phyloP scores from a whole-genome alignment of 2,888 invertebrate species.

The Gari tellinella region DNA sequence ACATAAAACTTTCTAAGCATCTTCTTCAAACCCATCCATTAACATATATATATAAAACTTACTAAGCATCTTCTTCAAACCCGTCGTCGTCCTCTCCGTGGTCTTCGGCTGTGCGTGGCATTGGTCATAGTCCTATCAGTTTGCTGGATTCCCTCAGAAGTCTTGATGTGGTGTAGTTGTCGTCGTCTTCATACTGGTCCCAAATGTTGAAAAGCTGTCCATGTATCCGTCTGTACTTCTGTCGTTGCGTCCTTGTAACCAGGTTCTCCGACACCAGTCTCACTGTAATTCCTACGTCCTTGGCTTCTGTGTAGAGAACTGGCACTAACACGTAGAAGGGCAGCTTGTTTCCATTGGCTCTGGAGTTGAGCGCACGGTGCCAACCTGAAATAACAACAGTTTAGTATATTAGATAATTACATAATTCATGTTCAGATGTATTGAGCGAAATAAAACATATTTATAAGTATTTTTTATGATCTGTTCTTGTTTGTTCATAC shows the following conservation, averaged over 20 bases:
- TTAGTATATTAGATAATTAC: background rate
- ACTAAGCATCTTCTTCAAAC: too few species aligned
- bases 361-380: slow-evolving; percentile 19
- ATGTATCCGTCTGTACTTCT: background rate
- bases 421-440: background rate
- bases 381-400: background rate
- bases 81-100: slow-evolving; percentile 8
- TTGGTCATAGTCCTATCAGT: slow-evolving; percentile 1
- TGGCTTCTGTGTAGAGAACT: background rate
- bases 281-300: background rate
- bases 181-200: slow-evolving; percentile 19
- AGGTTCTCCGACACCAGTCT: background rate
- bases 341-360: background rate
- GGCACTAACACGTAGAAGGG: slow-evolving; percentile 19
- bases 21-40: too few species aligned
- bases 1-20: too few species aligned
- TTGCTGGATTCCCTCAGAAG: slow-evolving; percentile 7
- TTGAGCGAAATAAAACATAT: background rate
- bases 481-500: background rate
- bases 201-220: slow-evolving; percentile 3
- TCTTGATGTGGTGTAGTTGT: background rate
- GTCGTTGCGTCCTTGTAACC: background rate
- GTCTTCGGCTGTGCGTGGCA: slow-evolving; percentile 6
- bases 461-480: background rate
- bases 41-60: too few species aligned